Percentiles rank a stretch among this genome's conserved stretches.
Conservation (phyloP, 2,113 vertebrate genomes). For the Macquaria australasica region DNA sequence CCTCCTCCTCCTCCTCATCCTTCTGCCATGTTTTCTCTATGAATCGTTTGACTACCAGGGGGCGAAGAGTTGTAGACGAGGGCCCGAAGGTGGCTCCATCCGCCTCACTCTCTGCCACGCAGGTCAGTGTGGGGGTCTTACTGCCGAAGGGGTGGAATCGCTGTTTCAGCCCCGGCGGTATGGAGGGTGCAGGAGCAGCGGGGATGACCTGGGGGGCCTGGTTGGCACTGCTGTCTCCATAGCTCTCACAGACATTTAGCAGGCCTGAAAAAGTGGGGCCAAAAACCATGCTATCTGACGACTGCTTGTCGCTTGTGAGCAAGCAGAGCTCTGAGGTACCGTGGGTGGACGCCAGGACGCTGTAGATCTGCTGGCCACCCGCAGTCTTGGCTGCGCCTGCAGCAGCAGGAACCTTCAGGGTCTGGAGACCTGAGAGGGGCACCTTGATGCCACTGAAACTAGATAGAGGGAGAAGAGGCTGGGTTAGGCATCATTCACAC, state of each 20-base stretch:
- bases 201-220: constrained; percentile 70
- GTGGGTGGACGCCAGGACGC: constrained; percentile 68
- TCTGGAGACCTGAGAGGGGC: constrained; percentile 78
- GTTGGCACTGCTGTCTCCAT: constrained; percentile 62
- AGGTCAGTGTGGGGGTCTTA: constrained; percentile 49
- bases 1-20: not conserved
- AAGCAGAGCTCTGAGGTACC: constrained; percentile 67
- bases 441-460: constrained; percentile 76
- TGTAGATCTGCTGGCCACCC: constrained; percentile 71
- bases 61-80: constrained; percentile 33
- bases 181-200: constrained; percentile 67
- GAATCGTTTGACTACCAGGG: constrained; percentile 12
- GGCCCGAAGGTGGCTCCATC: constrained; percentile 40
- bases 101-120: constrained; percentile 27
- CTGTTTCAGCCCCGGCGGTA: constrained; percentile 80
- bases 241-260: constrained; percentile 82
- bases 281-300: not conserved
- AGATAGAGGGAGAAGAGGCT: not conserved
- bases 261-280: constrained; percentile 77
- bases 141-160: constrained; percentile 83
- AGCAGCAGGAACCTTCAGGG: constrained; percentile 53
- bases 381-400: not conserved
- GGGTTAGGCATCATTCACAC: constrained; percentile 7
- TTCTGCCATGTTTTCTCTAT: constrained; percentile 5
- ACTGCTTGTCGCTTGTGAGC: constrained; percentile 61